Percentiles rank a stretch among this genome's conserved stretches.
Evolutionary conservation across 2,888 invertebrate species (phyloP).

Genomic region (Parascotia fuliginaria): DNA sequence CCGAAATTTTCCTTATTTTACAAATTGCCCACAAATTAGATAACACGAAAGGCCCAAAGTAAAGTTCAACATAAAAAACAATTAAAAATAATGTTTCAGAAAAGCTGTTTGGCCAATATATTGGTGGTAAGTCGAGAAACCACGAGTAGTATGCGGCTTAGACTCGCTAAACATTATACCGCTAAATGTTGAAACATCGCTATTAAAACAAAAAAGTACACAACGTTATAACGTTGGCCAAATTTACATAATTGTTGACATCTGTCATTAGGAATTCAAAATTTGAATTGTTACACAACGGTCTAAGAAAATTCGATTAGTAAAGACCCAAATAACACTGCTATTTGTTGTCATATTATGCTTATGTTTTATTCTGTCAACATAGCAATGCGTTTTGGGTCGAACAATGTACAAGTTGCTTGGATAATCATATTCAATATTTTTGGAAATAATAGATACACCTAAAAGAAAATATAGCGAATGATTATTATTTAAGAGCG

Average conservation of each 20-base stretch:
- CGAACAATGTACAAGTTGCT: background rate
- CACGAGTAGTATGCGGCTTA: constrained; percentile 43
- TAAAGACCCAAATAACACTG: no score
- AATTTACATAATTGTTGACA: constrained; percentile 1
- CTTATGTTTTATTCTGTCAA: background rate
- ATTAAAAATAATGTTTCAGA: constrained; percentile 71
- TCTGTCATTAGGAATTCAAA: constrained; percentile 6
- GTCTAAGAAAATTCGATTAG: background rate
- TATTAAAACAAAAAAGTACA: constrained; percentile 12
- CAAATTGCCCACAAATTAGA: background rate
- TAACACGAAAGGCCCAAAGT: background rate
- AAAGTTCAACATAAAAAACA: constrained; percentile 6
- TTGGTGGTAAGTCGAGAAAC: constrained; percentile 75
- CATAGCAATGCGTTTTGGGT: background rate
- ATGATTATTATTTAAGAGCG: no score
- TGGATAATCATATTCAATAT: background rate
- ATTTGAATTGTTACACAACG: background rate
- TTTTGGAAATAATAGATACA: no score
- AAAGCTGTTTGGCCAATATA: constrained; percentile 71
- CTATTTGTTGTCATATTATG: no score
- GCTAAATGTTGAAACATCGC: constrained; percentile 36
- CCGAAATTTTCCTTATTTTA: background rate
- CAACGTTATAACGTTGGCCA: constrained; percentile 5
- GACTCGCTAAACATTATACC: constrained; percentile 39
- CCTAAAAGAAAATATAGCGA: no score